Evolutionary conservation across 1,140 invertebrate genomes (phyloP).

Genomic region (Danaus melanippus): DNA sequence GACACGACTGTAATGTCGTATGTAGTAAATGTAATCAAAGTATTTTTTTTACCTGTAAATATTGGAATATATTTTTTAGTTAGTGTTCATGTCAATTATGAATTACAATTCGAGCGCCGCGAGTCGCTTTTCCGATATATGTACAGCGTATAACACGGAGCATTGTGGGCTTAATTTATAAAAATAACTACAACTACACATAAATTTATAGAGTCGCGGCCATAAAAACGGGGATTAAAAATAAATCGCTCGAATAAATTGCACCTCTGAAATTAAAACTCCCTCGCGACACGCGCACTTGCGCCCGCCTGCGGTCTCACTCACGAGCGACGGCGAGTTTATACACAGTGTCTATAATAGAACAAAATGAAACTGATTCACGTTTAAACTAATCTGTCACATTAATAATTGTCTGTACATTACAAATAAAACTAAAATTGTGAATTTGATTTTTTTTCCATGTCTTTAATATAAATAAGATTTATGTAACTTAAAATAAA

Average conservation of each 20-base stretch:
- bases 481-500: too few species aligned
- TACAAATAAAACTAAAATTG: too few species aligned
- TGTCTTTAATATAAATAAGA: too few species aligned
- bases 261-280: conserved; percentile 70
- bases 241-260: conserved; percentile 72
- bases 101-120: too few species aligned
- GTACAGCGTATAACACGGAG: conserved; percentile 9
- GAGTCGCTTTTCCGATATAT: too few species aligned
- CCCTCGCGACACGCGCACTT: conserved; percentile 63
- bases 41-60: not conserved
- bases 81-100: conserved; percentile 1
- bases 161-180: conserved; percentile 44
- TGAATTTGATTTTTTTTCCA: too few species aligned
- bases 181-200: conserved; percentile 61
- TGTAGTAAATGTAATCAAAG: too few species aligned
- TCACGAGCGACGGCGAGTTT: conserved; percentile 25
- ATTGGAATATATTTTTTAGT: not conserved
- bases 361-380: conserved; percentile 1
- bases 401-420: too few species aligned
- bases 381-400: conserved; percentile 8
- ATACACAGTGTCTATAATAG: not conserved
- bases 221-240: conserved; percentile 72
- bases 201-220: conserved; percentile 66
- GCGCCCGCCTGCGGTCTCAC: conserved; percentile 27
- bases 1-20: too few species aligned